Conservation (phyloP, 2,888 invertebrate species). For the Meteorus colon region DNA sequence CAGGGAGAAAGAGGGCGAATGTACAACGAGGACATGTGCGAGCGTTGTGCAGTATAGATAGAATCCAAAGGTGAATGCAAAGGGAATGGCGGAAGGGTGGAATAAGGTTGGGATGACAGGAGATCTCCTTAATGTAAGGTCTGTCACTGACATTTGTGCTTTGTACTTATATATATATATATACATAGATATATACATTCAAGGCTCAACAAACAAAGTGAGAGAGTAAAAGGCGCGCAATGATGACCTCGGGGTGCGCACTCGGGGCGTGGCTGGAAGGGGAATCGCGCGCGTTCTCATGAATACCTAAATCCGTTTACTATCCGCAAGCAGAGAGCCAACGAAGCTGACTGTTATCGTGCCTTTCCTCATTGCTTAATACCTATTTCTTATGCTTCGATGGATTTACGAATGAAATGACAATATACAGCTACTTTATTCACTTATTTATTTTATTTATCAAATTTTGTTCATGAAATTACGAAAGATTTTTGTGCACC, state of each 20-base stretch:
- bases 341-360: slow-evolving; percentile 43
- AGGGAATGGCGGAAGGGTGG: slow-evolving; percentile 19
- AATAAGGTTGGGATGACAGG: not conserved
- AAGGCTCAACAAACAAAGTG: slow-evolving; percentile 31
- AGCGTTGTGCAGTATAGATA: slow-evolving; percentile 15
- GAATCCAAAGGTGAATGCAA: slow-evolving; percentile 19
- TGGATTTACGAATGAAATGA: slow-evolving; percentile 33
- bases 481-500: too few species aligned
- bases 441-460: slow-evolving; percentile 8
- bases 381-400: slow-evolving; percentile 22
- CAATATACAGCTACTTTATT: slow-evolving; percentile 11
- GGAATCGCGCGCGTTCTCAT: slow-evolving; percentile 44
- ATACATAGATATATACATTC: not conserved
- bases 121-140: slow-evolving; percentile 6
- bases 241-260: not conserved
- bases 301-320: slow-evolving; percentile 55
- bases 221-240: not conserved
- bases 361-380: slow-evolving; percentile 38
- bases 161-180: not conserved
- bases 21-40: slow-evolving; percentile 37
- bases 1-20: slow-evolving; percentile 25
- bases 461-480: not conserved
- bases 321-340: slow-evolving; percentile 42
- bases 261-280: slow-evolving; percentile 33
- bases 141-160: slow-evolving; percentile 12